Evolutionary conservation across 2,113 vertebrate species (phyloP).

Genomic region (Donacobius atricapilla): DNA sequence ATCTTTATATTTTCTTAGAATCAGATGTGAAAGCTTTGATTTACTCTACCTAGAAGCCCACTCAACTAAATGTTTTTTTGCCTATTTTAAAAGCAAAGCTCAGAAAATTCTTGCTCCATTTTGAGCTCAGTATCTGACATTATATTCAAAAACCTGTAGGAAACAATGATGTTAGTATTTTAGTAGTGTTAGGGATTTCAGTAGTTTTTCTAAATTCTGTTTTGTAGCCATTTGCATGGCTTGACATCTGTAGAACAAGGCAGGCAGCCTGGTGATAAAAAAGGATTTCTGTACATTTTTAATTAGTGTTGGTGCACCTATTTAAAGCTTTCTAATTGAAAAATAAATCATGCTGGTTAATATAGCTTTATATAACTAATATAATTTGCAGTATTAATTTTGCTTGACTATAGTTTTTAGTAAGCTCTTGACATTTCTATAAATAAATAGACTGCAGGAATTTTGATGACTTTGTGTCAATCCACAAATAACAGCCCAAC

Average conservation of each 20-base stretch:
- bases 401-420: slow-evolving; percentile 24
- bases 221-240: neutral
- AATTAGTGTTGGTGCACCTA: neutral
- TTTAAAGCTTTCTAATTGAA: neutral
- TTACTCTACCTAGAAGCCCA: neutral
- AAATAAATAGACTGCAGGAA: neutral
- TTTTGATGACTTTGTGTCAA: neutral
- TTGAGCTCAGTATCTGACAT: neutral
- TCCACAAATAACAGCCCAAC: neutral
- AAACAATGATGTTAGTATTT: neutral
- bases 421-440: slow-evolving; percentile 14
- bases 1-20: neutral
- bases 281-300: neutral
- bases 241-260: neutral
- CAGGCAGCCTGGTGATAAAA: neutral
- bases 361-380: slow-evolving; percentile 18
- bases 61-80: neutral
- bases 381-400: slow-evolving; percentile 30
- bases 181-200: neutral
- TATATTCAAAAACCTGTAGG: neutral
- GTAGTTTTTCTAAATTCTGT: neutral
- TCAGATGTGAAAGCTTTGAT: neutral
- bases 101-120: neutral
- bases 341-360: slow-evolving; percentile 23
- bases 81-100: neutral